Percentiles rank a stretch among this genome's conserved stretches.
Conservation (phyloP, 2,113 vertebrate genomes). For the Siniperca chuatsi region DNA sequence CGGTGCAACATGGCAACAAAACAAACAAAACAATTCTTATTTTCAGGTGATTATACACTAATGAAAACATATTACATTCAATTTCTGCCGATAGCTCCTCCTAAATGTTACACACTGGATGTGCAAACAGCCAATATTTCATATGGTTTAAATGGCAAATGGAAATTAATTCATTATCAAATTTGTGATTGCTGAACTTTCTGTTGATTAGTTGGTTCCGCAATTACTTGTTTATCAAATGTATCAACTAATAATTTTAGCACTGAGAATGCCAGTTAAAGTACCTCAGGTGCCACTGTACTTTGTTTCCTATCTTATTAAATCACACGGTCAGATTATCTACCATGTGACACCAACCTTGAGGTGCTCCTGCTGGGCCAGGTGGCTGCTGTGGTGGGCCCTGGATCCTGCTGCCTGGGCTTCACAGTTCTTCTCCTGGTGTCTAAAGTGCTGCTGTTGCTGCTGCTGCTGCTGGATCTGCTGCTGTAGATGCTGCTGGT, state of each 20-base stretch:
- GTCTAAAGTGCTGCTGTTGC: constrained; percentile 92
- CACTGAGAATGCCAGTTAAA: background rate
- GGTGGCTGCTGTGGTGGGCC: constrained; percentile 87
- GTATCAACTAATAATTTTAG: background rate
- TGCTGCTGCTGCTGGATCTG: constrained; percentile 83
- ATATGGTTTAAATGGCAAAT: background rate
- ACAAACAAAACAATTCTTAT: too few species aligned
- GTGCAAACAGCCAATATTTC: background rate
- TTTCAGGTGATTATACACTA: too few species aligned
- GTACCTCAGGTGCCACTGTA: background rate
- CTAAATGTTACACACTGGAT: too few species aligned
- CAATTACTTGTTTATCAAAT: background rate
- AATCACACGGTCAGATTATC: background rate
- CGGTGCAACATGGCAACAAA: too few species aligned
- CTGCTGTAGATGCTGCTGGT: constrained; percentile 86
- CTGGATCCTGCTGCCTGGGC: constrained; percentile 86
- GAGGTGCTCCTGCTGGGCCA: constrained; percentile 87
- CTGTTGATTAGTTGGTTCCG: background rate
- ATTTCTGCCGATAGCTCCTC: too few species aligned
- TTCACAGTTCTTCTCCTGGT: constrained; percentile 95
- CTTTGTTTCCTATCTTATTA: background rate
- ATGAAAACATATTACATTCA: too few species aligned
- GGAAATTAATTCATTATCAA: background rate
- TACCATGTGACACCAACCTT: constrained; percentile 73
- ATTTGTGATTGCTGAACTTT: background rate